Percentiles rank a stretch among this genome's conserved stretches.
Conservation (phyloP, 2,888 invertebrate genomes). For the Lasioglossum pauxillum region DNA sequence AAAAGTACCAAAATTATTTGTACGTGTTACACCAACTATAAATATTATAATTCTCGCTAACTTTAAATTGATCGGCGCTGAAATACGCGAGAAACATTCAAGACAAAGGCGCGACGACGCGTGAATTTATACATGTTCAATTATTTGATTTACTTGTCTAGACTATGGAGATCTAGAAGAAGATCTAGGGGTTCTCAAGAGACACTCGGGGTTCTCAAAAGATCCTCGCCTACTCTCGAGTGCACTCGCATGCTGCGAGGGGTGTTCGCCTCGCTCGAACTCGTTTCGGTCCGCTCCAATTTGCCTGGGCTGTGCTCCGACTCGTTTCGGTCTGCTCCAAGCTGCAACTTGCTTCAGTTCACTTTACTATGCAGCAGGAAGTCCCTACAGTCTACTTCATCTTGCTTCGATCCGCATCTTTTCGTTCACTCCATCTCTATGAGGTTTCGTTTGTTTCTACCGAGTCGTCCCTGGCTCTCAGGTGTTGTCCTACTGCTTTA, state of each 20-base stretch:
- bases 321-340: not conserved
- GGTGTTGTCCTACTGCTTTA: not conserved
- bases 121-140: not conserved
- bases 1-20: not conserved
- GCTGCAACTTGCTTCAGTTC: not conserved
- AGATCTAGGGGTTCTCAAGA: slow-evolving; percentile 9
- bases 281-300: slow-evolving; percentile 4
- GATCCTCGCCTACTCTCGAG: slow-evolving; percentile 13
- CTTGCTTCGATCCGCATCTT: not conserved
- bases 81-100: not conserved
- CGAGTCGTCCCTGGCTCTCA: not conserved
- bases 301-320: not conserved
- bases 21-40: not conserved
- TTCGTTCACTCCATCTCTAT: not conserved
- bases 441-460: not conserved
- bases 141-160: slow-evolving; percentile 16
- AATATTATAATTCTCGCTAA: not conserved
- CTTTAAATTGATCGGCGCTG: not conserved
- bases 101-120: not conserved
- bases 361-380: not conserved
- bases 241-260: slow-evolving; percentile 4
- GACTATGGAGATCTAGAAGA: slow-evolving; percentile 3
- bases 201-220: slow-evolving; percentile 7
- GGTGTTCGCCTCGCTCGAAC: not conserved
- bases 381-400: not conserved